Evolutionary conservation across 1,140 invertebrate genomes (phyloP), one percentile per base, ranked within the genome.

Genomic region (Diprion similis): DNA sequence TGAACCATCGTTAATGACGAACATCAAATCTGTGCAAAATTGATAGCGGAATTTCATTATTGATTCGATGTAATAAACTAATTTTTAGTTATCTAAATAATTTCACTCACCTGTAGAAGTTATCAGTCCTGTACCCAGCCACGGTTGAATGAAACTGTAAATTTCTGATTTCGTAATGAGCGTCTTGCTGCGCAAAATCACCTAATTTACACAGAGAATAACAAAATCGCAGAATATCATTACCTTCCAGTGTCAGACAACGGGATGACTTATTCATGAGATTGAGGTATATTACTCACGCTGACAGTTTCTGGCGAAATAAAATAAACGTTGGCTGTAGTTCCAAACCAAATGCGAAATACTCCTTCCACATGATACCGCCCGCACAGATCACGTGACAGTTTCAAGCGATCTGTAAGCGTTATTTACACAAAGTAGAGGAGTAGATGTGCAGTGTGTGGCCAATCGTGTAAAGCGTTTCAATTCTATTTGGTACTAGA

Each of bases 61-160:
- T 37, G 1, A 37, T 37, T 37, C 2, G 2, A 1, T 37, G 24
- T 37, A 37, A 37, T 37, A 6, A 37, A 66, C n/a, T n/a, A n/a
- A n/a, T n/a, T n/a, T n/a, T n/a, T n/a, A n/a, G n/a, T n/a, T n/a
- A n/a, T n/a, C n/a, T n/a, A n/a, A n/a, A 6, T 6, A 6, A 37
- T 37, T 37, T 37, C 24, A 59, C 51, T 70, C 79, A 91, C 91
- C 91, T 79, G 87, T 87, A 17, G 91, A 90, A 6, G 91, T 93
- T 1, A 94, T 83, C 6, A 94, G 86, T 45, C 93, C 93, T 59
- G 90, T 84, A 8, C 92, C 92, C 10, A 95, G 87, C 93, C 93
- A 94, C 4, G 90, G 89, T 70, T 89, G 85, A 0, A 95, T 81
- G 65, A 90, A 91, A 9, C 88, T 82, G 81, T 95, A 95, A 8